Base-by-base conservation (phyloP, 2,797 vertebrate species). In the Dendrocincla fuliginosa region DNA sequence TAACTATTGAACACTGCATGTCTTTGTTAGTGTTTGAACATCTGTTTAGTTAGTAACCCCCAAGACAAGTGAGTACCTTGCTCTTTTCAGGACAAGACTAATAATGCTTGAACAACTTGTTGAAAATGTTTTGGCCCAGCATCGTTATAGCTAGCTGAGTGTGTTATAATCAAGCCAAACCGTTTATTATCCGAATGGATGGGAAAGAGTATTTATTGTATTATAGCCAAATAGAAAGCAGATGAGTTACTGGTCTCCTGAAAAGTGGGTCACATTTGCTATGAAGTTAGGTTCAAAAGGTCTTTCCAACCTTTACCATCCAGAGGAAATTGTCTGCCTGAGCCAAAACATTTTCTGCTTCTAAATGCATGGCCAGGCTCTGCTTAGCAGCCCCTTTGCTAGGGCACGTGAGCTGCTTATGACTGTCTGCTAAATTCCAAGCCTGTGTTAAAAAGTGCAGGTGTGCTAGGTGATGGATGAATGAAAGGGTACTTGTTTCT, bases 1-100 rank as follows among this genome's bases (percentile, higher is more conserved):
- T 64, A 69, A 50, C 30, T 85, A 46, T 42, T 61, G 59, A 50
- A 73, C 1, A 2, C 16, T 27, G 15, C 32, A 7, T 87, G 71
- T 77, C 84, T 93, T 78, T 80, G 27, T 56, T 78, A 80, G 64
- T 57, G 35, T 89, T 89, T 92, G 78, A 87, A 89, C 75, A 92
- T 94, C 75, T 90, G 52, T 83, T 87, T 81, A 61, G 33, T 89
- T 53, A 68, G 35, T 64, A 89, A 87, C 39, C 12, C 37, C 27
- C 24, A 70, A 79, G 53, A 76, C 64, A 80, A 84, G 27, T 5
- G 41, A 92, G 15, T 81, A 90, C 77, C 85, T 85, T 89, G 28
- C 47, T 81, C 24, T 85, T 93, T 81, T 78, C 76, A 88, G 59
- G 77, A 82, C 24, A 33, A 88, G 91, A 46, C 28, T 84, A 84